Evolutionary conservation across 2,113 vertebrate species (phyloP).

Genomic region (Podarcis cretensis): DNA sequence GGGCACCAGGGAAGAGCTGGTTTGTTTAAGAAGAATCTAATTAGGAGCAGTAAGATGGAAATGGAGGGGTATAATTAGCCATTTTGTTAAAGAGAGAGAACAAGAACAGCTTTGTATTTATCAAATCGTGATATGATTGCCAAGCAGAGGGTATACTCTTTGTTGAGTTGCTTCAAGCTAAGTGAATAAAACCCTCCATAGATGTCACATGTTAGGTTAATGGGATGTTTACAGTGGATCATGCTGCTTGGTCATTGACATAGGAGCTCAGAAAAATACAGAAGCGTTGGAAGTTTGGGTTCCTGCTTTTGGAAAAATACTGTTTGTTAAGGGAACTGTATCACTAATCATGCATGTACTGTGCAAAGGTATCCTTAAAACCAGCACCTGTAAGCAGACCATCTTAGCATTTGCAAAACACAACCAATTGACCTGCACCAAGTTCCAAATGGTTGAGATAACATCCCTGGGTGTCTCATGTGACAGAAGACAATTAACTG

Average conservation of each 20-base stretch:
- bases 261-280: not conserved
- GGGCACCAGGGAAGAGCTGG: constrained; percentile 2
- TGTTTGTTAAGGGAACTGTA: not conserved
- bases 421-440: not conserved
- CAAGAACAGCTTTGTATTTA: constrained; percentile 12
- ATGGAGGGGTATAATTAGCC: not conserved
- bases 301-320: not conserved
- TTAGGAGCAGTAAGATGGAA: not conserved
- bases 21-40: constrained; percentile 16
- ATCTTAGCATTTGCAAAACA: no score
- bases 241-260: not conserved
- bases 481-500: not conserved
- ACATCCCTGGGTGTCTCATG: not conserved
- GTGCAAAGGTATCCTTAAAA: not conserved
- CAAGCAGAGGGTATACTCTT: constrained; percentile 19
- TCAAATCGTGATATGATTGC: constrained; percentile 21
- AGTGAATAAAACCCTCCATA: not conserved
- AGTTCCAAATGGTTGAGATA: not conserved
- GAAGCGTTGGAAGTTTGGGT: not conserved
- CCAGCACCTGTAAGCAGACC: not conserved
- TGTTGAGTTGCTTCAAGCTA: not conserved
- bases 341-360: not conserved
- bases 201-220: not conserved
- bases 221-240: not conserved
- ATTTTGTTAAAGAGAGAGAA: constrained; percentile 4